These are phyloP conservation scores for Chironomus riparius DNA, from an alignment of 2,888 invertebrate species.

Conservation along the genomic window DNA sequence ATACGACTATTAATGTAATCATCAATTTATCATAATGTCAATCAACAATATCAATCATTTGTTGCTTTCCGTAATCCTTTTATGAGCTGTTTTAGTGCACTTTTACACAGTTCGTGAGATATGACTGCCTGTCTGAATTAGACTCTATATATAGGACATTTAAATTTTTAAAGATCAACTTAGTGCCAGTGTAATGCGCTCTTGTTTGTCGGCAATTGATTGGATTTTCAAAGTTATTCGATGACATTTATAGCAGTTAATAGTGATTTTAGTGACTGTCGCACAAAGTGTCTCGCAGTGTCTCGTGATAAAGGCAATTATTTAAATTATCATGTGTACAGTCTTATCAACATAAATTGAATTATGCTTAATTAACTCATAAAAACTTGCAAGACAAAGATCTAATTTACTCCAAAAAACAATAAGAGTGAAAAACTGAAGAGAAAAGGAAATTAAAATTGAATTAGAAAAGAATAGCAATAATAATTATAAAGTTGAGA, in stretches of 20 bases:
- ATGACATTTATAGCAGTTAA: no score
- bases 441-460: background rate
- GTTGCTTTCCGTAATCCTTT: background rate
- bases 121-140: no score
- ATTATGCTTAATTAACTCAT: background rate
- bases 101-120: background rate
- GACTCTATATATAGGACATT: no score
- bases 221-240: no score
- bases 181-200: no score
- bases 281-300: no score
- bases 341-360: background rate
- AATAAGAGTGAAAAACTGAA: background rate
- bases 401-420: background rate
- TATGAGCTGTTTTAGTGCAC: background rate
- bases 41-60: slow-evolving; percentile 10
- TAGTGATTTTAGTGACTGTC: no score
- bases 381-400: background rate
- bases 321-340: background rate
- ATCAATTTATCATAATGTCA: slow-evolving; percentile 9
- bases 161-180: no score
- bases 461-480: background rate
- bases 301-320: background rate
- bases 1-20: background rate
- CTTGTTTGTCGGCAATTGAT: no score
- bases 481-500: background rate